Base-by-base conservation (phyloP, 2,888 invertebrate genomes). In the Selenia dentaria region DNA sequence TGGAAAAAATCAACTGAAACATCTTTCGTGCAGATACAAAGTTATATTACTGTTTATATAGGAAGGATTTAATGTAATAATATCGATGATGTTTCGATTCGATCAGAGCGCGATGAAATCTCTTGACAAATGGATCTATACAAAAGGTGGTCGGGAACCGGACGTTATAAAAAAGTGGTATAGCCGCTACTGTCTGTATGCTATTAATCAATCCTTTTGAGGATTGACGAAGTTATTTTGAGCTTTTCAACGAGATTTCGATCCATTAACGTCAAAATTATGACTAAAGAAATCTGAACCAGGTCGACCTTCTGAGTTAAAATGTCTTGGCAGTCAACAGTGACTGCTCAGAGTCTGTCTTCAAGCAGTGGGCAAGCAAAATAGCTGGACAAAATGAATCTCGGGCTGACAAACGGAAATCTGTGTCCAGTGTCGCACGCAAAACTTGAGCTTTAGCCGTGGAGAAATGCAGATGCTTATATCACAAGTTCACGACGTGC, bases 131-230 rank as follows among this genome's bases (percentile, higher is more conserved):
- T 47, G 55, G 46, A 36, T 41, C 33, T 13, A 32, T 26, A 45
- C 45, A 45, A 47, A 37, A 31, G 20, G 24, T 25, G 29, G 6
- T 24, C 32, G 24, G 29, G 3, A 27, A 41, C 47, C 47, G 86
- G 84, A 83, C 81, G 83, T 74, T 56, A 71, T 82, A 57, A 57
- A 57, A 68, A 65, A 64, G 64, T 62, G 60, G 64, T 51, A 60
- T 57, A 57, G 57, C 57, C 44, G 85, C 87, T 87, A 87, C 87
- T 74, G 86, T 74, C 75, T 67, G 68, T 51, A 61, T 49, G 70
- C 83, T 74, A 87, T 87, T 83, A 87, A 87, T 87, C 87, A 86
- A 75, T 70, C 67, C 72, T 68, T 75, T 78, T 74, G 62, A 43
- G 55, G 49, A 70, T 70, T 54, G 64, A 69, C 45, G 35, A 36